Evolutionary conservation across 2,113 vertebrate species (phyloP), one percentile per base, ranked within the genome.

Genomic region (Vicugna pacos): DNA sequence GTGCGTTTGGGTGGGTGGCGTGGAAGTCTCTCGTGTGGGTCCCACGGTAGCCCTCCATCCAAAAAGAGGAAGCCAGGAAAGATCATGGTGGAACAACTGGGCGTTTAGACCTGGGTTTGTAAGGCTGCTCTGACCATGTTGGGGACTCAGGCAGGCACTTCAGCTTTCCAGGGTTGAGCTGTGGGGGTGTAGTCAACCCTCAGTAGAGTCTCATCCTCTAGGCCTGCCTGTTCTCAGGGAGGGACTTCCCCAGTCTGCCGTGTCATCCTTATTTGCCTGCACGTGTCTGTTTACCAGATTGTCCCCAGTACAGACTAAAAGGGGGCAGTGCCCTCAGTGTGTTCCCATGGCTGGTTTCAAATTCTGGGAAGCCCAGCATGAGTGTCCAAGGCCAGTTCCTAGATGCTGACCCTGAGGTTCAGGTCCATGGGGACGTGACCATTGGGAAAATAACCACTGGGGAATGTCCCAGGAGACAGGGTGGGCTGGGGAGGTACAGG

Each of bases 41-140:
- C 46, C 6, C 13, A 0, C 0, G 24, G 90, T 35, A 32, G 24
- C 19, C 35, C n/a, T 11, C 32, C 3, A 19, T n/a, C 64, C 6
- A 9, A 6, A 42, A 93, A 56, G 20, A 48, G 76, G 62, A 70
- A 46, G 70, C 22, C 5, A 2, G 32, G 46, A 67, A 56, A 58
- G 48, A 17, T 32, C 3, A 0, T 14, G 3, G 3, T 1, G 13
- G 35, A 28, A 20, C 20, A 20, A 13, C 2, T 26, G 13, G 28
- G 48, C 20, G 1, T 46, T 72, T n/a, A 58, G 30, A 56, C 9
- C 42, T 56, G 22, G n/a, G 9, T 56, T 52, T 70, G 17, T 38
- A 22, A 20, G 46, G 8, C n/a, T 26, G 15, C 70, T 94, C 7
- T 20, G 17, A n/a, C 32, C 76, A 56, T 32, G 38, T 42, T n/a